phyloP scores from a whole-genome alignment of 1,140 invertebrate genomes.

The Drosophila kanapiae region DNA sequence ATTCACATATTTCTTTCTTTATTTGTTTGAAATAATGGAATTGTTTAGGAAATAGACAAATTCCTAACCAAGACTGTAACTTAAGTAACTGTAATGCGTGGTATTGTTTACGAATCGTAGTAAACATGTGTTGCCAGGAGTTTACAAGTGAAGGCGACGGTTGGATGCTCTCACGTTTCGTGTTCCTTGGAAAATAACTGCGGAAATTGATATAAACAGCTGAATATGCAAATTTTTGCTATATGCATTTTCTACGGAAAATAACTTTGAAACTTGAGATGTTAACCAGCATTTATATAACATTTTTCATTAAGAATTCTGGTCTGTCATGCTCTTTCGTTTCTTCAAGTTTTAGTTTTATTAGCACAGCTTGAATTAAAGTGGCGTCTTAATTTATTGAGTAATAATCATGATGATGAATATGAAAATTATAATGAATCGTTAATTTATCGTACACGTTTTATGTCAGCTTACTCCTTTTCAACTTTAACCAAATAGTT shows the following conservation, averaged over 20 bases:
- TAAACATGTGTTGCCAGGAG: neutral
- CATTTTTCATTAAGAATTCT: neutral
- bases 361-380: too few relatives aligned
- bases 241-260: neutral
- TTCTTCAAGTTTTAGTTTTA: too few relatives aligned
- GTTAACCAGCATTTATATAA: neutral
- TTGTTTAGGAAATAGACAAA: neutral
- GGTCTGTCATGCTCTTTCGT: too few relatives aligned
- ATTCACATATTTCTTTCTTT: neutral
- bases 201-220: neutral
- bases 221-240: slow-evolving; percentile 4
- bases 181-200: neutral
- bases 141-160: neutral
- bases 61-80: neutral
- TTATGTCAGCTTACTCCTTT: too few relatives aligned
- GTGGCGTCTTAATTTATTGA: too few relatives aligned
- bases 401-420: too few relatives aligned
- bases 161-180: neutral
- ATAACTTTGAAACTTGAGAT: neutral
- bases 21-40: neutral
- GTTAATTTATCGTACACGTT: too few relatives aligned
- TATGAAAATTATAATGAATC: too few relatives aligned
- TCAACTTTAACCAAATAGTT: neutral
- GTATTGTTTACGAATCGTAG: slow-evolving; percentile 7
- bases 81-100: neutral